Evolutionary conservation across 2,797 vertebrate species (phyloP), one percentile per base, ranked within the genome.

Genomic region (Spea hammondii): DNA sequence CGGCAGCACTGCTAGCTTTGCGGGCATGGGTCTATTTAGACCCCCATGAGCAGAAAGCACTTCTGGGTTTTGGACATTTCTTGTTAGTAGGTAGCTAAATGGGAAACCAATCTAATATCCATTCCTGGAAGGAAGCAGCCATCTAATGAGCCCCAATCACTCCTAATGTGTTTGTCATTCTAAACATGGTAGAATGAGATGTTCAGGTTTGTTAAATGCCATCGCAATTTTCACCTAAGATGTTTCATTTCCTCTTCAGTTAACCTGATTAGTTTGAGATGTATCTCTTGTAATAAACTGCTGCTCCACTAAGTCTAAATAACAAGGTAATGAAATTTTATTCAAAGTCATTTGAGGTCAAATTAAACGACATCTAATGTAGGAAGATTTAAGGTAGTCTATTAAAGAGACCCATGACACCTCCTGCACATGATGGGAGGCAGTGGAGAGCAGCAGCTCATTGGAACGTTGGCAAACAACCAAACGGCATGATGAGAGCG

Each of bases 281-380:
- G 70, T 60, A 60, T 72, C 45, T 72, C 54, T 72, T 48, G 54
- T 72, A 60, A 72, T 62, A 60, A 72, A 72, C 70, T 49, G 55
- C 70, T 48, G 70, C 46, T 60, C 55, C 54, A 60, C 70, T 17
- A 72, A 46, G 70, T 45, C 70, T 72, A 72, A 62, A 59, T 72
- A 60, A 72, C 55, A 59, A 72, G 55, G 54, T 72, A 72, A 72
- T 72, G 54, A 60, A 72, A 72, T 60, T 72, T 72, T 60, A 72
- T 72, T 60, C 45, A 72, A 60, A 72, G 70, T 72, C 54, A 60
- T 72, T 72, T 72, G 70, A 72, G 70, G 70, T 72, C 70, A 62
- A 72, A 72, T 72, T 72, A 60, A 72, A 62, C 70, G 55, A 60
- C 70, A 60, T 60, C 55, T 62, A 72, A 60, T 72, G 70, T 54